Evolutionary conservation across 2,113 vertebrate genomes (phyloP), one percentile per base, ranked within the genome.

Genomic region (Sisor rabdophorus): DNA sequence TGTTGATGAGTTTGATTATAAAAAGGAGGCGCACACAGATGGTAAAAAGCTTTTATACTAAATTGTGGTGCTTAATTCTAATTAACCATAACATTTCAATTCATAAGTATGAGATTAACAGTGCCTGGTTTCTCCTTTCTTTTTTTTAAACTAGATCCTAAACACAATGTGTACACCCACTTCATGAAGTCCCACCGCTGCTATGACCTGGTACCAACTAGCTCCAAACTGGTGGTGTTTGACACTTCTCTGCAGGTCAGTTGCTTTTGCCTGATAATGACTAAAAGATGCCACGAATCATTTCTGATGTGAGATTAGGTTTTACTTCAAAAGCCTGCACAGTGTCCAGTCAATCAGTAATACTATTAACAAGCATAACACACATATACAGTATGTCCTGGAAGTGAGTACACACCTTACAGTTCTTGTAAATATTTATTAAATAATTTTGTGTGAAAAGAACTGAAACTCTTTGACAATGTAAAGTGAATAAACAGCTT

Each of bases 161-260:
- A 95, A 77, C 83, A 92, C 61, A 94, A 92, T 85, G 93, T 96
- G 53, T 99, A 99, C 85, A 95, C 94, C 0, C 79, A 90, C 84
- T 99, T 98, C 86, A 99, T 99, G 97, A 98, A 95, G 86, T 96
- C 95, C 20, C 97, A 98, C 77, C 93, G 95, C 67, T 98, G 96
- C 88, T 98, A 99, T 56, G 97, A 99, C 86, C 93, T 99, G 17
- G 95, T 99, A 81, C 97, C 97, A 55, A 98, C 96, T 75, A 98
- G 97, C 86, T 99, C 97, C 85, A 99, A 99, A 85, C 87, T 99
- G 74, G 96, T 98, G n/a, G 96, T 98, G 16, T 99, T 99, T 76
- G 97, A 99, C 85, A 98, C 95, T 0, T 98, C 97, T 56, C 90
- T 98, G 71, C 96, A 98, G 95, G 97, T 97, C 76, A 81, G 79